A percentile compares a stretch with the other conserved stretches of the same genome.
Conservation (phyloP, 2,113 vertebrate genomes). For the Platycercus adscitus region DNA sequence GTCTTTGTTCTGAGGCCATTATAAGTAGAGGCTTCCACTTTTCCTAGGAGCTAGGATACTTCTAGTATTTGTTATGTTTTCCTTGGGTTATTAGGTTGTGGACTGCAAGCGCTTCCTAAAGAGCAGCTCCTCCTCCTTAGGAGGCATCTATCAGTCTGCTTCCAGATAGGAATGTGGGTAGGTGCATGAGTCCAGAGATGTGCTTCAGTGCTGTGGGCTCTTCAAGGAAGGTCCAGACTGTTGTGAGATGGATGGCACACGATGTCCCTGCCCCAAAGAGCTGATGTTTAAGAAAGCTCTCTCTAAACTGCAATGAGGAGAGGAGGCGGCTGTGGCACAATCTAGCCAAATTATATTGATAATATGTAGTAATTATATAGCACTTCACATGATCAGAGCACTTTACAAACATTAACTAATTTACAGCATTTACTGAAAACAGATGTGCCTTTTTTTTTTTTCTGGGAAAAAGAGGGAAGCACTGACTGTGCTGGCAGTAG, state of each 20-base stretch:
- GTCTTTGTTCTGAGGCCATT: not conserved
- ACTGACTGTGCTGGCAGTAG: not conserved
- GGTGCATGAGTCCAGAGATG: not conserved
- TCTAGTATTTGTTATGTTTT: not conserved
- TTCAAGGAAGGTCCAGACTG: not conserved
- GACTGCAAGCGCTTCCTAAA: not conserved
- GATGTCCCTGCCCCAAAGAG: not conserved
- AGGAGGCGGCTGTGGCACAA: constrained; percentile 23
- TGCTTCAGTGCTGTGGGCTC: not conserved
- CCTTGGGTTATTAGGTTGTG: too few relatives aligned
- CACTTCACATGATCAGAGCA: constrained; percentile 64
- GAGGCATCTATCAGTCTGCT: not conserved
- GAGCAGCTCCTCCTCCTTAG: not conserved
- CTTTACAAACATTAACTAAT: constrained; percentile 73
- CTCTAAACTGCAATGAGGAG: not conserved
- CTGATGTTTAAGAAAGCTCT: not conserved
- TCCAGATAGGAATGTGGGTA: not conserved
- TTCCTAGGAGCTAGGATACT: not conserved
- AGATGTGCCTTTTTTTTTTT: constrained; percentile 51
- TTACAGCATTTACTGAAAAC: constrained; percentile 67
- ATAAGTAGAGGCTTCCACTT: not conserved
- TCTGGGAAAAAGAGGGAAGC: not conserved
- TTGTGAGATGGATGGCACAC: not conserved
- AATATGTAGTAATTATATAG: constrained; percentile 53
- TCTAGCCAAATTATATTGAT: constrained; percentile 68